Percentiles rank a stretch among this genome's conserved stretches.
phyloP scores from a whole-genome alignment of 2,113 vertebrate species.

The Callocephalon fimbriatum region DNA sequence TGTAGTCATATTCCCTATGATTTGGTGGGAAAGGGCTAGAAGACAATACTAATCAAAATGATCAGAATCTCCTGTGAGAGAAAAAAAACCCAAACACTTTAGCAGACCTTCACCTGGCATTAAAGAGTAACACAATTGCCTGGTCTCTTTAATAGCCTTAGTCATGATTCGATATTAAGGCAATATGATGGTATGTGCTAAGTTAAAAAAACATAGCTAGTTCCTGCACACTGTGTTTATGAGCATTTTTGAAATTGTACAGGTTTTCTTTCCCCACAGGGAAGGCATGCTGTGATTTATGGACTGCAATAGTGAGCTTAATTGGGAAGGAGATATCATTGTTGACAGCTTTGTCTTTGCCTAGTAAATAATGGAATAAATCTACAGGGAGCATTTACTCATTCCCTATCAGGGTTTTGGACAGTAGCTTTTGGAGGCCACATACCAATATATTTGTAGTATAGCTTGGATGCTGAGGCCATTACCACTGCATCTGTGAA shows the following conservation, averaged over 20 bases:
- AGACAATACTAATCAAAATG: neutral
- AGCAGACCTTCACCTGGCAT: neutral
- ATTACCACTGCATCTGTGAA: neutral
- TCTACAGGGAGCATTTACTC: slow-evolving; percentile 18
- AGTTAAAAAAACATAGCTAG: neutral
- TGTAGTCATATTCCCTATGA: neutral
- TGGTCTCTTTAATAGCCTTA: neutral
- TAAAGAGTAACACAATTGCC: neutral
- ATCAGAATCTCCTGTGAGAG: neutral
- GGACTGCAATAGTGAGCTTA: slow-evolving; percentile 37
- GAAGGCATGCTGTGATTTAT: slow-evolving; percentile 45
- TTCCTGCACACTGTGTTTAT: neutral
- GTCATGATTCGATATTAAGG: neutral
- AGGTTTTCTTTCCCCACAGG: neutral
- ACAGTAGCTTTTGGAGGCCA: slow-evolving; percentile 31
- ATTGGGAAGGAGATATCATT: slow-evolving; percentile 54
- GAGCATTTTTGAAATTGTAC: slow-evolving; percentile 33
- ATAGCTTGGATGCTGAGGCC: neutral
- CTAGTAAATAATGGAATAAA: slow-evolving; percentile 55
- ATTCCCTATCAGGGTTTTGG: neutral
- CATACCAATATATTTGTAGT: neutral
- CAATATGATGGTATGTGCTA: neutral
- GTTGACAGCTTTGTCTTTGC: slow-evolving; percentile 44
- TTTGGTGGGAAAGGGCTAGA: neutral
- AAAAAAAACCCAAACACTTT: neutral